These are phyloP conservation scores for Hydrozoanthus tunicans DNA, from an alignment of 64 coral and sea anemone genomes.

Conservation along the genomic window DNA sequence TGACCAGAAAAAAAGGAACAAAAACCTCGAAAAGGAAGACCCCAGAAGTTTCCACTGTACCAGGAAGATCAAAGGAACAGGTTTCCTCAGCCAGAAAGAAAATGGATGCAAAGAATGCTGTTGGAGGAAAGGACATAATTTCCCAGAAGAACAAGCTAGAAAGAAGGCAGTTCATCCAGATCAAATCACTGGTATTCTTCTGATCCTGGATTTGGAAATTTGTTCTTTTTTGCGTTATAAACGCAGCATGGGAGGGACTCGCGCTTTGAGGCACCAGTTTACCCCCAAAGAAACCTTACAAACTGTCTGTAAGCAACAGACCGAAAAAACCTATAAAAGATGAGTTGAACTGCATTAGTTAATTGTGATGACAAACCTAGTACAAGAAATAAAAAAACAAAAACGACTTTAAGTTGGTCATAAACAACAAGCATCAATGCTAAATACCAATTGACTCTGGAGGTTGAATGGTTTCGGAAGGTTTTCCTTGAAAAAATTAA, in stretches of 20 bases:
- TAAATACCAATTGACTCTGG: not conserved
- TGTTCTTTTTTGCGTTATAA: conserved; percentile 34
- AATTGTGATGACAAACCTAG: conserved; percentile 3
- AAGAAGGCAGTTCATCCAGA: conserved; percentile 44
- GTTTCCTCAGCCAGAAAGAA: conserved; percentile 8
- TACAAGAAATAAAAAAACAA: conserved; percentile 2
- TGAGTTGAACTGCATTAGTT: conserved; percentile 16
- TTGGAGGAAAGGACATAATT: not conserved
- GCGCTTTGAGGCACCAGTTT: conserved; percentile 22
- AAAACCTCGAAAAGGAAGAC: not conserved
- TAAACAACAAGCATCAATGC: not conserved
- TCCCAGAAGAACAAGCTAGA: not conserved
- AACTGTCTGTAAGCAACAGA: conserved; percentile 78
- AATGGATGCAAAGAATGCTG: not conserved
- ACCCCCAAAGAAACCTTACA: conserved; percentile 53
- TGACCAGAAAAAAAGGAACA: not conserved
- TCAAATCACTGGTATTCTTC: conserved; percentile 48
- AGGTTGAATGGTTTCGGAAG: not conserved
- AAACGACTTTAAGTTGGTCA: not conserved
- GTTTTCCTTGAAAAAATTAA: too few species aligned
- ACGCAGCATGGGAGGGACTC: conserved; percentile 56
- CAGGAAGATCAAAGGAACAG: not conserved
- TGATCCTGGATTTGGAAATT: conserved; percentile 47
- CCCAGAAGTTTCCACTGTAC: not conserved
- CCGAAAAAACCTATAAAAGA: conserved; percentile 56